phyloP scores from a whole-genome alignment of 2,888 invertebrate species.

The Ochropleura leucogaster region DNA sequence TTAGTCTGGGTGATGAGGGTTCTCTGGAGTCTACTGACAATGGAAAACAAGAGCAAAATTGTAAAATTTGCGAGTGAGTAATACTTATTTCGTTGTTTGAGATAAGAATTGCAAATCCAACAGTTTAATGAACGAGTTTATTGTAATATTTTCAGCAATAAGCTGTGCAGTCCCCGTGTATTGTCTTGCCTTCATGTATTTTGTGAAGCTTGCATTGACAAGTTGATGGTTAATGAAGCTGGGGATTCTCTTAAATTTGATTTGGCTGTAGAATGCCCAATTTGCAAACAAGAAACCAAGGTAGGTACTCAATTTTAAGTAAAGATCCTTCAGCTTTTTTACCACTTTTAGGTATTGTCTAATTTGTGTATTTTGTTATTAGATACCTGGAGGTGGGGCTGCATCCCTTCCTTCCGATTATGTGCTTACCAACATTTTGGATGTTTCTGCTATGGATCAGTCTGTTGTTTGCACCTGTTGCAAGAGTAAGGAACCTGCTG shows the following conservation, averaged over 20 bases:
- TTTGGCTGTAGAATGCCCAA: constrained; percentile 93
- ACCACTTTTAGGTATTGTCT: constrained; percentile 1
- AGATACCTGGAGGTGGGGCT: constrained; percentile 94
- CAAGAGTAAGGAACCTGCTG: constrained; percentile 98
- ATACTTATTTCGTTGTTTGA: not conserved
- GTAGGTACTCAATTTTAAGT: constrained; percentile 78
- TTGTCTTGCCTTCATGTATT: constrained; percentile 98
- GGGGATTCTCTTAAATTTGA: constrained; percentile 92
- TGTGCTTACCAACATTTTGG: constrained; percentile 95
- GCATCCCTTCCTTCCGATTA: constrained; percentile 96
- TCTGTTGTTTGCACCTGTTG: constrained; percentile 97
- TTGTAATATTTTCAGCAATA: constrained; percentile 89
- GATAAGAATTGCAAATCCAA: not conserved
- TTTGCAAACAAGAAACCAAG: constrained; percentile 96
- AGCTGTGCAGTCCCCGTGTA: constrained; percentile 95
- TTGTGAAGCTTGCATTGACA: constrained; percentile 97
- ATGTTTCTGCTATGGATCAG: constrained; percentile 94
- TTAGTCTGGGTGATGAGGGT: constrained; percentile 88
- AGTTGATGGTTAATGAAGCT: constrained; percentile 93
- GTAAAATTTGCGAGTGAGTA: constrained; percentile 92
- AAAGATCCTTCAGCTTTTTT: constrained; percentile 39
- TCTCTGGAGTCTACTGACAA: constrained; percentile 87
- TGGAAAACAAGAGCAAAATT: constrained; percentile 91
- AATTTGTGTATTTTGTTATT: constrained; percentile 57
- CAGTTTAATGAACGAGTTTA: not conserved